These are phyloP conservation scores for Caenorhabditis becei DNA, from an alignment of 2,888 invertebrate genomes.

Conservation along the genomic window DNA sequence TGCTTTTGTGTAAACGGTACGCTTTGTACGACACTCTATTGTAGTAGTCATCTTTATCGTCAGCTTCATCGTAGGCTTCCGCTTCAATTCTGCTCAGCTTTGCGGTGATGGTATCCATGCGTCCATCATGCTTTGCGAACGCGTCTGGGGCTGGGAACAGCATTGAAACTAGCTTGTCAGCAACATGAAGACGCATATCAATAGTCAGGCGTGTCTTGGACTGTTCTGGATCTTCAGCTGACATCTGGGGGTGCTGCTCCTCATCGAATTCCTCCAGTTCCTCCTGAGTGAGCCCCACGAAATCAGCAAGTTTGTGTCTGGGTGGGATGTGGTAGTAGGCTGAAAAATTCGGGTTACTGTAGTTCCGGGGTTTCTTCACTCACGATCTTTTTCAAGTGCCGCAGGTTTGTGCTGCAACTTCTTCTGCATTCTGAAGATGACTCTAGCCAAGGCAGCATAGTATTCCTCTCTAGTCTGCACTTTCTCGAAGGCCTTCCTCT, in stretches of 20 bases:
- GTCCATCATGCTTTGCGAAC: slow-evolving; percentile 23
- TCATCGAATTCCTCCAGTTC: slow-evolving; percentile 30
- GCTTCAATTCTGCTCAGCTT: slow-evolving; percentile 27
- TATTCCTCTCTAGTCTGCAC: slow-evolving; percentile 22
- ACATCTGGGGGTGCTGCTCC: slow-evolving; percentile 7
- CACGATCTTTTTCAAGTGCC: slow-evolving; percentile 8
- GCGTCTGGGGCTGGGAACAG: slow-evolving; percentile 45
- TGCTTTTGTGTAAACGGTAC: slow-evolving; percentile 14
- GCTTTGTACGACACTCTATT: slow-evolving; percentile 19
- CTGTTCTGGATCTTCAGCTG: neutral
- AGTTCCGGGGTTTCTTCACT: slow-evolving; percentile 1
- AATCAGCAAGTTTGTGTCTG: slow-evolving; percentile 25
- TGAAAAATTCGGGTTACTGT: slow-evolving; percentile 11
- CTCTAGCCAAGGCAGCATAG: slow-evolving; percentile 7
- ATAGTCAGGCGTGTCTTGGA: slow-evolving; percentile 5
- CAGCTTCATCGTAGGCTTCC: slow-evolving; percentile 1
- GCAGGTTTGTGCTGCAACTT: neutral
- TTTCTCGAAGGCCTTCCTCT: slow-evolving; percentile 20
- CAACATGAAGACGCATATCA: neutral
- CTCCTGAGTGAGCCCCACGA: slow-evolving; percentile 27
- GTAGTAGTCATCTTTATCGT: slow-evolving; percentile 34
- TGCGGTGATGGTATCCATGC: slow-evolving; percentile 21
- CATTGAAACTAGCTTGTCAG: slow-evolving; percentile 12
- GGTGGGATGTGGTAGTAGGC: slow-evolving; percentile 35
- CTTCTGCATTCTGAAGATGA: slow-evolving; percentile 11